These are phyloP conservation scores for Dendronephthya gigantea DNA, from an alignment of 64 coral and sea anemone species.

Conservation along the genomic window DNA sequence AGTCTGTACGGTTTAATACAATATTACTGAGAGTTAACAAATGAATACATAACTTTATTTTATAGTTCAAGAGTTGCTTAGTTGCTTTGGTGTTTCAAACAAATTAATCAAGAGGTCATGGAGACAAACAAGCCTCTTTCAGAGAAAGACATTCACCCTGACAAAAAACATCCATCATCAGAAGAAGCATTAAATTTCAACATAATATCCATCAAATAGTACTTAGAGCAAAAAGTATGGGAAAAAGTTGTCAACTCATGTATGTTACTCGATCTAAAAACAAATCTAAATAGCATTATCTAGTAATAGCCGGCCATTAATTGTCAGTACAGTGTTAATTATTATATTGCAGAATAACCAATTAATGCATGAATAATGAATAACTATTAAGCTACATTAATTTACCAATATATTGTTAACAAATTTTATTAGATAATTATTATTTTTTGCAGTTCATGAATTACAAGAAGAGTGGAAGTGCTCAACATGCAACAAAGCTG, in stretches of 20 bases:
- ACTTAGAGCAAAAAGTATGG: slow-evolving; percentile 15
- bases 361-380: too few relatives aligned
- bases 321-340: too few relatives aligned
- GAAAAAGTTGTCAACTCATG: not conserved
- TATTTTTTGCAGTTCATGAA: not conserved
- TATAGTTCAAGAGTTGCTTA: too few relatives aligned
- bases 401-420: too few relatives aligned
- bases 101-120: not conserved
- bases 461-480: slow-evolving; percentile 13
- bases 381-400: too few relatives aligned
- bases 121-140: not conserved
- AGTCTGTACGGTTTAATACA: not conserved
- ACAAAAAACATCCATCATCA: not conserved
- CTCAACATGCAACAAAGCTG: not conserved
- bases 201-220: slow-evolving; percentile 10
- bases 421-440: too few relatives aligned
- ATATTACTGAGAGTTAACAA: not conserved
- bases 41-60: not conserved
- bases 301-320: too few relatives aligned
- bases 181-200: slow-evolving; percentile 1
- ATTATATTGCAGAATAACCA: too few relatives aligned
- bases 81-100: too few relatives aligned
- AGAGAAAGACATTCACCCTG: slow-evolving; percentile 16
- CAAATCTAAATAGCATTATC: too few relatives aligned
- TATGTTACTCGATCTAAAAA: too few relatives aligned